phyloP scores from a whole-genome alignment of 2,113 vertebrate genomes.

The Bagarius yarrelli region DNA sequence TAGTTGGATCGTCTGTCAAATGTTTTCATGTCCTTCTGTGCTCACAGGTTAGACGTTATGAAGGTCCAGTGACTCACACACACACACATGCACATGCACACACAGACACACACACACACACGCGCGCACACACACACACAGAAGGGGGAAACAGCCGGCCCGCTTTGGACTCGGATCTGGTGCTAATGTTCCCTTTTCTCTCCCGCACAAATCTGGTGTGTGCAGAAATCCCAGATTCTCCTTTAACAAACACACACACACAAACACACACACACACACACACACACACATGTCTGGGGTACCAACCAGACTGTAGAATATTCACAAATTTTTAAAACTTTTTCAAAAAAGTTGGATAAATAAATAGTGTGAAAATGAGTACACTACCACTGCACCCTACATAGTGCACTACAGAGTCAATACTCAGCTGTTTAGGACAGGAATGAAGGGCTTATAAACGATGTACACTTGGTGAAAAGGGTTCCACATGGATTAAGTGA shows the following conservation, averaged over 20 bases:
- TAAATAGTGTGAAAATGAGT: background rate
- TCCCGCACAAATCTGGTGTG: conserved; percentile 55
- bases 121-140: conserved; percentile 36
- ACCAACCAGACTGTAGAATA: conserved; percentile 4
- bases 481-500: background rate
- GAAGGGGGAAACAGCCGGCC: conserved; percentile 50
- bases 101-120: conserved; percentile 1
- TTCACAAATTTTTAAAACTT: conserved; percentile 6
- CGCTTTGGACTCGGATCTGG: conserved; percentile 47
- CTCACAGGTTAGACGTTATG: conserved; percentile 73
- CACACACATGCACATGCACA: conserved; percentile 14
- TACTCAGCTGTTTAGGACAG: background rate
- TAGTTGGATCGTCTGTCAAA: conserved; percentile 71
- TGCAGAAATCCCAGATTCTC: conserved; percentile 52
- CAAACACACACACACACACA: conserved; percentile 32
- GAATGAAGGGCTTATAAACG: background rate
- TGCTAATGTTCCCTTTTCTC: conserved; percentile 54
- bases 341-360: background rate
- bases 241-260: conserved; percentile 44
- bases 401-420: background rate
- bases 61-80: conserved; percentile 65
- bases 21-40: conserved; percentile 79
- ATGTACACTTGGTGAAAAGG: background rate
- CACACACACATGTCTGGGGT: conserved; percentile 33
- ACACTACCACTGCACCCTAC: background rate